Evolutionary conservation across 2,113 vertebrate genomes (phyloP), one percentile per base, ranked within the genome.

Genomic region (Lamprotornis superbus): DNA sequence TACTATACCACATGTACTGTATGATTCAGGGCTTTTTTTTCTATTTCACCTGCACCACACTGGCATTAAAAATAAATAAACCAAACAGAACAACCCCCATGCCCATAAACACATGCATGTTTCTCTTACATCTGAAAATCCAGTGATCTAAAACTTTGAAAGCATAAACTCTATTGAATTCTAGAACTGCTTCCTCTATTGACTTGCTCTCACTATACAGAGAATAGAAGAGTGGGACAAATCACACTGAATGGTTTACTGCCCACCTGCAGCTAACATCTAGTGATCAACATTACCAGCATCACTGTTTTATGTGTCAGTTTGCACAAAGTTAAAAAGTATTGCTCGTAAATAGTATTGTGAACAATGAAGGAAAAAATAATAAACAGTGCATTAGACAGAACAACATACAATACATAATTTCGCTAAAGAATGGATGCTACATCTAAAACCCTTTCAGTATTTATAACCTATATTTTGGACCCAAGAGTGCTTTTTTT

Each of bases 291-390:
- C 55, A 78, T 44, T 7, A 82, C 44, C 47, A 89, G 44, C 46
- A 83, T 61, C 84, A 69, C 93, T 93, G 39, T 76, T 93, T 69
- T n/a, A 77, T 47, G 24, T 68, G 52, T 16, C 65, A 81, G 64
- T 71, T 86, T 55, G 28, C 69, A 14, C 33, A 81, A 86, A 94
- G 39, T 74, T 87, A 65, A 91, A 91, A 95, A 88, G 67, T 52
- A 76, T 8, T 91, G 30, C 42, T 70, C n/a, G 28, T 42, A 95
- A 92, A 83, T 28, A 77, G 39, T 77, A 52, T 40, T 17, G 46
- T 79, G 70, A 95, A 77, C 28, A 91, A 75, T 12, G 90, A 93
- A 89, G 47, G 12, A 42, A 92, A 91, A 94, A 84, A 94, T 24
- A 21, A 74, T 24, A 83, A 83, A 60, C 40, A 80, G 13, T 44